Conservation (phyloP, 2,888 invertebrate genomes). For the Eurytoma adleriae region DNA sequence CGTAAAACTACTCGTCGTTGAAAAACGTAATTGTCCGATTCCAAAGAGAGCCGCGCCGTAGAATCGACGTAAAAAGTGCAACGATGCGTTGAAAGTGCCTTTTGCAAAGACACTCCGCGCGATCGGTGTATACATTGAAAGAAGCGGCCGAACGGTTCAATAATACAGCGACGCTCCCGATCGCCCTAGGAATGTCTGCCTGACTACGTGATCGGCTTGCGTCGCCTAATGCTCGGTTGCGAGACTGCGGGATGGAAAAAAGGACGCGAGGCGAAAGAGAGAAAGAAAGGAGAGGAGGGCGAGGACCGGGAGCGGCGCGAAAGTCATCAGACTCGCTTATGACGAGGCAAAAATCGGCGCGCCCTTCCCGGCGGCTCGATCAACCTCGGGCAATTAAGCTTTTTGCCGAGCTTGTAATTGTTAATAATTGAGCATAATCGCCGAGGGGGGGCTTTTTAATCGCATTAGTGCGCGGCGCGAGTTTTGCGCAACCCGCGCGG, state of each 20-base stretch:
- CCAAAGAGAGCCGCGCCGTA: neutral
- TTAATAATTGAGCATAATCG: conserved; percentile 74
- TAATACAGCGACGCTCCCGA: neutral
- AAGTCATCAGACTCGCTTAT: neutral
- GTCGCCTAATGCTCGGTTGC: no score
- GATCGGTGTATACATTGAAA: neutral
- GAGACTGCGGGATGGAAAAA: neutral
- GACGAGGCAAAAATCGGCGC: conserved; percentile 6
- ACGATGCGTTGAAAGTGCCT: neutral
- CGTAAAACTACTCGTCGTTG: conserved; percentile 8
- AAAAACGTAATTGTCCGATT: conserved; percentile 2
- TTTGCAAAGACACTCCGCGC: conserved; percentile 7
- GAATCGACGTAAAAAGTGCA: conserved; percentile 37
- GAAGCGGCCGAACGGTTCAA: neutral
- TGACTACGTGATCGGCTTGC: neutral
- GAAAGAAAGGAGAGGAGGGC: neutral
- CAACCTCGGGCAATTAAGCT: conserved; percentile 72
- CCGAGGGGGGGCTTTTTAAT: conserved; percentile 70
- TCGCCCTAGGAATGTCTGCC: neutral
- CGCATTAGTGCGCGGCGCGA: conserved; percentile 65
- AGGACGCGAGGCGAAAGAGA: neutral
- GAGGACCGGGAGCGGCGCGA: neutral
- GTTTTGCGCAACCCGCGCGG: no score
- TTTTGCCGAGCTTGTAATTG: conserved; percentile 72
- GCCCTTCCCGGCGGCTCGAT: conserved; percentile 63